Base-by-base conservation (phyloP, 2,888 invertebrate species). In the Watsonalla cultraria region DNA sequence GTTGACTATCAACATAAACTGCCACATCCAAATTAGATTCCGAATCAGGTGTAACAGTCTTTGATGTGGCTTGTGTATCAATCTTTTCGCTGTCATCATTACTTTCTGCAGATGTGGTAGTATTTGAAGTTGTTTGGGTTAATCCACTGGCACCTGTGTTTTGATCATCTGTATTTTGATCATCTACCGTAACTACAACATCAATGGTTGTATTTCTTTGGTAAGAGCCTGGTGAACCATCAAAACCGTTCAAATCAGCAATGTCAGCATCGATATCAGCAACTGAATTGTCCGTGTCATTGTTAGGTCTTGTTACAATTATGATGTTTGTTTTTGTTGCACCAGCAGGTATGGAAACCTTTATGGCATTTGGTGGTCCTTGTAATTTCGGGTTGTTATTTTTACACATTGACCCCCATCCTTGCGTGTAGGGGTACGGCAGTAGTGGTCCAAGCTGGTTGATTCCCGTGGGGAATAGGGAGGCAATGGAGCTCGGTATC, bases 271-370 rank as follows among this genome's bases (percentile, higher is more conserved):
- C 7, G 7, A 14, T 9, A 7, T 48, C 48, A 8, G 35, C 48
- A 6, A 6, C 35, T 13, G 14, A 7, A 9, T 8, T 9, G 24
- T 24, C 46, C 24, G 5, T 39, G 35, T 15, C 13, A 37, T 49
- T 5, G 8, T 11, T 46, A 8, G 49, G 39, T 24, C 51, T 61
- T 5, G 68, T 61, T 35, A 76, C 70, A 47, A 82, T 66, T 5
- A 68, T 60, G 42, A 83, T 70, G 24, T 71, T 72, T 0, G 74
- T 63, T 50, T 57, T 64, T 47, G 61, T 57, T 45, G 47, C 24
- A 7, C 14, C 51, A 13, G 58, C 42, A n/a, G 68, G 72, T 9
- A 68, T n/a, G n/a, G 66, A 60, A 45, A 70, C 51, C 51, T 54
- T 59, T 0, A 69, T 49, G 35, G 49, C 14, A 35, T 52, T 33